A percentile compares a stretch with the other conserved stretches of the same genome.
These are phyloP conservation scores for Penaeus japonicus DNA, from an alignment of 1,140 invertebrate genomes.

Conservation along the genomic window DNA sequence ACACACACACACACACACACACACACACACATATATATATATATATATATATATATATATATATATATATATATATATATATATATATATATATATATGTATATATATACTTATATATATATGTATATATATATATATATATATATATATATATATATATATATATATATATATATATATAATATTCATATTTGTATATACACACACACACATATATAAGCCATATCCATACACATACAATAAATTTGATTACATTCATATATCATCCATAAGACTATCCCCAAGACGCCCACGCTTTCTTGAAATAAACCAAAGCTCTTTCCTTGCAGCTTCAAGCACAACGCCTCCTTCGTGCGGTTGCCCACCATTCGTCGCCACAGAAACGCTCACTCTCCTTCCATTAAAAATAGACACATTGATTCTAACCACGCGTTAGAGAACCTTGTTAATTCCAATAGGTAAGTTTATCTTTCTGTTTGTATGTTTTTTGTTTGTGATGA, in stretches of 20 bases:
- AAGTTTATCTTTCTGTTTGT: slow-evolving; percentile 21
- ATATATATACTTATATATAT: too few species aligned
- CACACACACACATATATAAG: not conserved
- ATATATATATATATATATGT: too few species aligned
- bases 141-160: too few species aligned
- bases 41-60: not conserved
- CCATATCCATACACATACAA: not conserved
- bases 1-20: too few species aligned
- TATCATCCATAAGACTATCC: not conserved
- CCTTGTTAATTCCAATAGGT: slow-evolving; percentile 57
- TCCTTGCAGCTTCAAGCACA: slow-evolving; percentile 86
- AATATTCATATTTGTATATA: not conserved
- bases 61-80: not conserved
- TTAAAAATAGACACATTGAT: slow-evolving; percentile 51
- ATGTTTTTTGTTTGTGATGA: too few species aligned
- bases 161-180: not conserved
- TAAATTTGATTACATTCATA: not conserved
- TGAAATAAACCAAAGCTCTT: slow-evolving; percentile 54
- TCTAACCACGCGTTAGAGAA: slow-evolving; percentile 58
- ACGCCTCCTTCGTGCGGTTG: slow-evolving; percentile 86
- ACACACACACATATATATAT: not conserved
- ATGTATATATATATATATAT: too few species aligned
- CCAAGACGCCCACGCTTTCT: too few species aligned
- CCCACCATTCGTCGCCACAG: slow-evolving; percentile 85
- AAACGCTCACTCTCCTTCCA: slow-evolving; percentile 70